Evolutionary conservation across 2,113 vertebrate species (phyloP).

Genomic region (Alexandromys fortis): DNA sequence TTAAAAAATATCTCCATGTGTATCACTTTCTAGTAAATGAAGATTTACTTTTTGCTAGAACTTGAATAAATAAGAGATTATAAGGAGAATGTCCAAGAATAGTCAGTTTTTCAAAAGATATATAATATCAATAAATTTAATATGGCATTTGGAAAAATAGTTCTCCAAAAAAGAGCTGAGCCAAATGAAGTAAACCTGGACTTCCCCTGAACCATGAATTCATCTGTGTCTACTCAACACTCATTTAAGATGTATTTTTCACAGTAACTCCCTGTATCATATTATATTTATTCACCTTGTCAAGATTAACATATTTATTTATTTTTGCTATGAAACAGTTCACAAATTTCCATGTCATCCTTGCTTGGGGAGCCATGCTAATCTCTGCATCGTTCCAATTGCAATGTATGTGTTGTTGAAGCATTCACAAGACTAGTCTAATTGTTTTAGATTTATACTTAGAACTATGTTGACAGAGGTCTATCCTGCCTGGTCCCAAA

Average conservation of each 20-base stretch:
- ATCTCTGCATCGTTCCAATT: background rate
- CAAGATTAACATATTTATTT: background rate
- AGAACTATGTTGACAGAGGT: background rate
- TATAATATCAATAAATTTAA: constrained; percentile 29
- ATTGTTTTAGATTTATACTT: constrained; percentile 13
- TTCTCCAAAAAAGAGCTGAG: background rate
- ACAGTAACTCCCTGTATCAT: background rate
- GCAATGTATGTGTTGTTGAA: background rate
- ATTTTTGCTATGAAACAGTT: background rate
- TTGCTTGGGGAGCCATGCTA: background rate
- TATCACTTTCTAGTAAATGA: constrained; percentile 23
- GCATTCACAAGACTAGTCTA: background rate
- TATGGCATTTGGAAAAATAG: background rate
- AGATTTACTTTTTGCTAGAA: background rate
- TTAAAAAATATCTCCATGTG: background rate
- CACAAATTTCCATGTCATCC: background rate
- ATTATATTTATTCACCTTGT: background rate
- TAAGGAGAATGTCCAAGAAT: background rate
- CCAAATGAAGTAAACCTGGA: background rate
- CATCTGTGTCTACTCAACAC: background rate
- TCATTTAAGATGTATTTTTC: background rate
- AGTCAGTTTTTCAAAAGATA: constrained; percentile 6
- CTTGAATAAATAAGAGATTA: background rate
- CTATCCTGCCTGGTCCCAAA: too few species aligned
- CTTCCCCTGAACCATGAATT: background rate